phyloP scores from a whole-genome alignment of 2,113 vertebrate species.

The Lamprologus sp. region DNA sequence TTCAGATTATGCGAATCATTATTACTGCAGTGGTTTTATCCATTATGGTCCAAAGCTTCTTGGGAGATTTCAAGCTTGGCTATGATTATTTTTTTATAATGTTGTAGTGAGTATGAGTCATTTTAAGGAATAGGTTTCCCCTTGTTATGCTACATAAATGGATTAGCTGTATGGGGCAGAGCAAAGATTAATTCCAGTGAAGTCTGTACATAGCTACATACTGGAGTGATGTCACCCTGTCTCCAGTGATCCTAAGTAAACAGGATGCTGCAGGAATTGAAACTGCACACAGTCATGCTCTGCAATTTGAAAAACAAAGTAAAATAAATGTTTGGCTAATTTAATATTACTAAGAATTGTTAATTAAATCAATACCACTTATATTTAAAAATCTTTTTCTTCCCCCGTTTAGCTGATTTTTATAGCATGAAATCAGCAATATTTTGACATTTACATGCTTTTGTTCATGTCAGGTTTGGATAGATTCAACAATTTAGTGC shows the following conservation, averaged over 20 bases:
- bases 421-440: not conserved
- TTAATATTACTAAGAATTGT: not conserved
- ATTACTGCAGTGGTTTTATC: not conserved
- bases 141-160: not conserved
- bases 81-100: not conserved
- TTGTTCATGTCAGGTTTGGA: not conserved
- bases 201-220: not conserved
- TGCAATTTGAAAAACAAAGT: not conserved
- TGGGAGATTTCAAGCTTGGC: not conserved
- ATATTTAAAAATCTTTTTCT: not conserved
- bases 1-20: not conserved
- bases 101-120: not conserved
- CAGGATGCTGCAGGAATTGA: not conserved
- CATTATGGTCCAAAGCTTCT: not conserved
- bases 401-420: not conserved
- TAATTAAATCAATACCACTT: not conserved
- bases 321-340: not conserved
- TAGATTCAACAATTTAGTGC: not conserved
- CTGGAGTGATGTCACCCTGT: not conserved
- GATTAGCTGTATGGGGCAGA: not conserved
- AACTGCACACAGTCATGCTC: not conserved
- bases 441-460: not conserved
- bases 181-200: rapidly evolving
- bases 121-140: not conserved
- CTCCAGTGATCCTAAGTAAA: not conserved